These are phyloP conservation scores for Carcharodon carcharias DNA, from an alignment of 2,797 vertebrate species.

Conservation along the genomic window DNA sequence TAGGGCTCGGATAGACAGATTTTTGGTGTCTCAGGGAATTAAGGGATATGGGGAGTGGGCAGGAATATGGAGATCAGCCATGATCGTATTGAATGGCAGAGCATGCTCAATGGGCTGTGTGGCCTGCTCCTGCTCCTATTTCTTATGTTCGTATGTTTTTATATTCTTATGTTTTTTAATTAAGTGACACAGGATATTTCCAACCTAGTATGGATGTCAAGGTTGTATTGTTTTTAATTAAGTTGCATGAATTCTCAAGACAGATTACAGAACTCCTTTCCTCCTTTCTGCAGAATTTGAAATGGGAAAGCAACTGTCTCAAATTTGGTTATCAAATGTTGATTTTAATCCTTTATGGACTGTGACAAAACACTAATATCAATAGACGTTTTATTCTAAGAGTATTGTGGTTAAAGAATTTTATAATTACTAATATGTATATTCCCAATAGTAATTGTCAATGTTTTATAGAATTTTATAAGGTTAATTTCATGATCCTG, in stretches of 20 bases:
- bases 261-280: background rate
- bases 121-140: too few species aligned
- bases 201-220: background rate
- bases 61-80: too few species aligned
- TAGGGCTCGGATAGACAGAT: too few species aligned
- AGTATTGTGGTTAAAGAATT: background rate
- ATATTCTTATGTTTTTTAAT: background rate
- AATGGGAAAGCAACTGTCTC: background rate
- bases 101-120: too few species aligned
- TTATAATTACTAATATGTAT: background rate
- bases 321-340: background rate
- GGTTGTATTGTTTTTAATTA: background rate
- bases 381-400: slow-evolving; percentile 2
- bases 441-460: background rate
- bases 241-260: background rate
- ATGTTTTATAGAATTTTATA: background rate
- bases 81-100: too few species aligned
- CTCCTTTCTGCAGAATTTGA: background rate
- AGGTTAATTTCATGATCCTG: background rate
- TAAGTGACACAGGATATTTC: background rate
- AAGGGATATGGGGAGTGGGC: too few species aligned
- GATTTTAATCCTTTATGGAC: background rate
- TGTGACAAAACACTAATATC: background rate
- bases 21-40: too few species aligned
- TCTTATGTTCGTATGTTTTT: too few species aligned